Conservation (phyloP, 2,797 vertebrate genomes). For the Chanos chanos region DNA sequence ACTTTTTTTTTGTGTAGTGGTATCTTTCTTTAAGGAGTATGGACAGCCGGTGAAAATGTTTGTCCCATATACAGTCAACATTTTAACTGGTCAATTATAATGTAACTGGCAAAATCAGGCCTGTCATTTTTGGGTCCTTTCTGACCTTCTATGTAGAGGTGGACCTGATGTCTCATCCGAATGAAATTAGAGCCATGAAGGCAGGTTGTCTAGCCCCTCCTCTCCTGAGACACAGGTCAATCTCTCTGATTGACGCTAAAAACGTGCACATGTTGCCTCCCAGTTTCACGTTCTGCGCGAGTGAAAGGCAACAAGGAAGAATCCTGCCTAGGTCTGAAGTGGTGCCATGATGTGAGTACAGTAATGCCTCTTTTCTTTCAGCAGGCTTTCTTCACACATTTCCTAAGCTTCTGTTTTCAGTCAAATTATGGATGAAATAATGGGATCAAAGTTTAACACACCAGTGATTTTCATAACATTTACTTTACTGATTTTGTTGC, state of each 20-base stretch:
- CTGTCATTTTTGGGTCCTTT: conserved; percentile 73
- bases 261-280: conserved; percentile 60
- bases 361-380: conserved; percentile 68
- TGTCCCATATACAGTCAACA: no score
- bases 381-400: conserved; percentile 68
- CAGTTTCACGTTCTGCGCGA: conserved; percentile 62
- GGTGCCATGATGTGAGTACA: conserved; percentile 68
- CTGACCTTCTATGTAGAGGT: conserved; percentile 32
- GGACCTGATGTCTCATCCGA: no score
- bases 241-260: conserved; percentile 27
- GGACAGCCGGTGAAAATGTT: no score
- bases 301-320: conserved; percentile 65
- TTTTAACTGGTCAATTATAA: conserved; percentile 13
- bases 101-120: conserved; percentile 24
- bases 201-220: no score
- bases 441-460: no score
- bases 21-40: no score
- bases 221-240: conserved; percentile 46
- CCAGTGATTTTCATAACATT: no score
- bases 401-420: conserved; percentile 73
- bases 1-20: no score
- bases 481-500: no score
- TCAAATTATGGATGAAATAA: no score
- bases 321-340: conserved; percentile 58
- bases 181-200: no score